These are phyloP conservation scores for Malacoraja senta DNA, from an alignment of 2,797 vertebrate genomes.

Conservation along the genomic window DNA sequence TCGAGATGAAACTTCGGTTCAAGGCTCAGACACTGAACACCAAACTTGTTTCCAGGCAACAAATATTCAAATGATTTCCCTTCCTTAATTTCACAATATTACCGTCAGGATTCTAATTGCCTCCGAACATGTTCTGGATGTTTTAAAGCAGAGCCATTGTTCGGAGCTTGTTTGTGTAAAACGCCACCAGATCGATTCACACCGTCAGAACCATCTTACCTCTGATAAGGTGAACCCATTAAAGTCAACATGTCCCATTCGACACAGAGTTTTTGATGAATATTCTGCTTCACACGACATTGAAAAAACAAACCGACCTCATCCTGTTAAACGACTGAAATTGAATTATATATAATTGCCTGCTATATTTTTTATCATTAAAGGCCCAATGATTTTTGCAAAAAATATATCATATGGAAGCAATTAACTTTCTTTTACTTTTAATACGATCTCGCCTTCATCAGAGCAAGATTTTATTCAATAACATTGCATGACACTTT, in stretches of 20 bases:
- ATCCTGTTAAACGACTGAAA: neutral
- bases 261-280: neutral
- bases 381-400: neutral
- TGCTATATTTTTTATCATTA: neutral
- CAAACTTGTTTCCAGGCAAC: slow-evolving; percentile 25
- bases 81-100: neutral
- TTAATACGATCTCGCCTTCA: neutral
- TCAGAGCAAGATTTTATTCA: neutral
- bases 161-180: neutral
- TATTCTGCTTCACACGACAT: neutral
- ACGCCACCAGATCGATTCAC: neutral
- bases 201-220: neutral
- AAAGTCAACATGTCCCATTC: neutral
- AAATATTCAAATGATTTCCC: neutral
- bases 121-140: neutral
- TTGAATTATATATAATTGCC: neutral
- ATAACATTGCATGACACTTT: neutral
- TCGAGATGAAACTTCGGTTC: neutral
- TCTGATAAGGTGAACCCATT: neutral
- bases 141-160: neutral
- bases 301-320: neutral
- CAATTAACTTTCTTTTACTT: neutral
- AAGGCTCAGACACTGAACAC: neutral
- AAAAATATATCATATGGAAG: neutral
- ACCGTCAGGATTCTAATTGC: neutral